A percentile compares a stretch with the other conserved stretches of the same genome.
phyloP scores from a whole-genome alignment of 2,797 vertebrate genomes.

The Artibeus jamaicensis region DNA sequence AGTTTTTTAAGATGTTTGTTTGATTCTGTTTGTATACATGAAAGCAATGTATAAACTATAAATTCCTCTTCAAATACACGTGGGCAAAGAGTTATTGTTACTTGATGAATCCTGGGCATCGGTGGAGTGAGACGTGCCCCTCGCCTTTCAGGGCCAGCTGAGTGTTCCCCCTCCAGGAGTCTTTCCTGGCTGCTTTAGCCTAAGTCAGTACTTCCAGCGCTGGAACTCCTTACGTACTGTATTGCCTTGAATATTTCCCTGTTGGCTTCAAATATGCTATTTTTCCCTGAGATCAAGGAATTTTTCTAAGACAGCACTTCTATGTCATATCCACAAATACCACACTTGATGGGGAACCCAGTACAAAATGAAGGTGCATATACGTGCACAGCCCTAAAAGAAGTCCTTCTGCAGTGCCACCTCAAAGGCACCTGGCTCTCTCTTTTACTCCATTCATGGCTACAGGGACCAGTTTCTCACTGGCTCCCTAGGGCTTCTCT shows the following conservation, averaged over 20 bases:
- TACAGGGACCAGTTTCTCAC: not conserved
- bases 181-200: not conserved
- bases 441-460: not conserved
- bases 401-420: accelerated
- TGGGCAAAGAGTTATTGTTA: too few species aligned
- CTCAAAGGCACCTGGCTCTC: not conserved
- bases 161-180: not conserved
- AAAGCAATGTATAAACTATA: not conserved
- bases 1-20: not conserved
- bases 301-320: not conserved
- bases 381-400: not conserved
- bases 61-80: not conserved
- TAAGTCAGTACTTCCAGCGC: not conserved
- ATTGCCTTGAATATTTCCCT: not conserved
- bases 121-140: accelerated
- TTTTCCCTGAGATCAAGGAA: not conserved
- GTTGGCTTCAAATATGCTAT: not conserved
- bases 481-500: not conserved
- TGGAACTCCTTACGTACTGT: not conserved
- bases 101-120: not conserved
- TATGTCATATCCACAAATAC: not conserved
- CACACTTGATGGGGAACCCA: not conserved
- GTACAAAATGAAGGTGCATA: not conserved
- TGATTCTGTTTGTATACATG: not conserved
- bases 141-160: not conserved